These are phyloP conservation scores for Brachionus sp. DNA, from an alignment of 1,140 invertebrate genomes.

Conservation along the genomic window DNA sequence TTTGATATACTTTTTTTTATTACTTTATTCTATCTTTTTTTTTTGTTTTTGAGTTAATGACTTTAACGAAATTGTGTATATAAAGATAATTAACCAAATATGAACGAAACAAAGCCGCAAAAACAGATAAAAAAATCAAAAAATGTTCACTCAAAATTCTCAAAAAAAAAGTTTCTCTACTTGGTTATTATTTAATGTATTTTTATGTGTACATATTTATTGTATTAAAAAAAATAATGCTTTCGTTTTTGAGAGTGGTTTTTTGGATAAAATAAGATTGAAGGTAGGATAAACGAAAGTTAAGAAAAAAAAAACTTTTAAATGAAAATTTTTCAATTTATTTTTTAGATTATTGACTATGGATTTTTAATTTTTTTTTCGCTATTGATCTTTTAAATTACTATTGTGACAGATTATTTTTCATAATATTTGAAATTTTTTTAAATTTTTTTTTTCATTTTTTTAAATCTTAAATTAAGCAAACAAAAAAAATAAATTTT, in stretches of 20 bases:
- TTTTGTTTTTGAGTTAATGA: constrained; percentile 2
- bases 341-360: neutral
- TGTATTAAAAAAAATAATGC: neutral
- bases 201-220: neutral
- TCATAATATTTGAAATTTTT: neutral
- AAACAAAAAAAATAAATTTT: neutral
- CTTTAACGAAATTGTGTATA: neutral
- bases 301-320: neutral
- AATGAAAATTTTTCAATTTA: neutral
- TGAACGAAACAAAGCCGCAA: neutral
- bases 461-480: neutral
- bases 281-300: neutral
- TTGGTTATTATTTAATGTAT: neutral
- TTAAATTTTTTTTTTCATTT: neutral
- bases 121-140: neutral
- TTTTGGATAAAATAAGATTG: neutral
- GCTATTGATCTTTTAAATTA: neutral
- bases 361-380: neutral
- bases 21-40: neutral
- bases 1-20: neutral
- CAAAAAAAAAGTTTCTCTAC: neutral
- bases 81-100: neutral
- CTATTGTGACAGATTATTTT: neutral
- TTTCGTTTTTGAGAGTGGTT: neutral
- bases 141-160: neutral